Evolutionary conservation across 2,113 vertebrate species (phyloP).

Genomic region (Loxodonta africana): DNA sequence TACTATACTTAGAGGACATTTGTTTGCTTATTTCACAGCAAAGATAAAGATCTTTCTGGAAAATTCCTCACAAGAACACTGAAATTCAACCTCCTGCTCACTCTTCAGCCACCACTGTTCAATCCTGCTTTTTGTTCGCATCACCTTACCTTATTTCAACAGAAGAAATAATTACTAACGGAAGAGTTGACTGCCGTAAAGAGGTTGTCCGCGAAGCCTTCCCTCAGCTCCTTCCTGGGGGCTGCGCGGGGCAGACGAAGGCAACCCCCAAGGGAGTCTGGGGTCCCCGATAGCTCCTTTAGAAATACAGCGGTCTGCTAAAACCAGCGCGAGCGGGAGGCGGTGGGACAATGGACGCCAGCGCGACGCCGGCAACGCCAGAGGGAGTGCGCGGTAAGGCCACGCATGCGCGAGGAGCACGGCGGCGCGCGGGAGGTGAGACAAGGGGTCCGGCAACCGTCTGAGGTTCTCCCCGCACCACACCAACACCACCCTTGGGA

Average conservation of each 20-base stretch:
- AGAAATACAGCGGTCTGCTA: neutral
- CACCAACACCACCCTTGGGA: neutral
- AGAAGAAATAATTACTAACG: neutral
- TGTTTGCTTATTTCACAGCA: neutral
- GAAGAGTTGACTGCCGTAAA: too few species aligned
- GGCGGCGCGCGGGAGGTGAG: neutral
- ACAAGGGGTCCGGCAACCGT: neutral
- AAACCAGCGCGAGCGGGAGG: neutral
- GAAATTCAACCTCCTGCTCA: neutral
- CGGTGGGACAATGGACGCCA: neutral
- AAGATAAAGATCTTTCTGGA: neutral
- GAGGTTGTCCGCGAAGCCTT: too few species aligned
- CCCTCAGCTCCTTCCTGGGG: neutral
- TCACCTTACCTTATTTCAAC: too few species aligned
- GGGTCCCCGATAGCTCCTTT: neutral
- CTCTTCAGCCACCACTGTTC: neutral
- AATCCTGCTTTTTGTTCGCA: neutral
- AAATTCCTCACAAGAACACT: neutral
- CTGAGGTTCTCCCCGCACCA: neutral
- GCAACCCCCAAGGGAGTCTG: neutral
- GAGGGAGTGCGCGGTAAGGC: neutral
- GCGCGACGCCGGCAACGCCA: neutral
- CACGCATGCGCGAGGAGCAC: too few species aligned
- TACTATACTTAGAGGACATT: neutral
- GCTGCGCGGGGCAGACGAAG: rapidly evolving